Evolutionary conservation across 2,888 invertebrate genomes (phyloP).

Genomic region (Helicoverpa assulta): DNA sequence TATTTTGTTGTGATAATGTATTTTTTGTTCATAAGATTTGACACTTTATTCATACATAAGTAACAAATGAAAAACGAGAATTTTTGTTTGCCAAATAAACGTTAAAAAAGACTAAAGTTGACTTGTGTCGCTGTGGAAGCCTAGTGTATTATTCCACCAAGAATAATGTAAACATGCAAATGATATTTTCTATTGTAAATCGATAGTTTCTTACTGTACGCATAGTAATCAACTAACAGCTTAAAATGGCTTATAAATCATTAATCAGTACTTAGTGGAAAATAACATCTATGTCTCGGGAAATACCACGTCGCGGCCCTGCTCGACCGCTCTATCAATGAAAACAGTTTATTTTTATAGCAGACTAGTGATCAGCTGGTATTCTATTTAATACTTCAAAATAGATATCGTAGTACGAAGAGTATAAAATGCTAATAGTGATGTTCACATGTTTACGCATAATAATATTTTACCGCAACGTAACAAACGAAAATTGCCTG

Average conservation of each 20-base stretch:
- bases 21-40: too few relatives aligned
- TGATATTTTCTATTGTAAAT: slow-evolving; percentile 3
- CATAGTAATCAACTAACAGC: slow-evolving; percentile 3
- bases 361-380: slow-evolving; percentile 33
- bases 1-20: too few relatives aligned
- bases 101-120: too few relatives aligned
- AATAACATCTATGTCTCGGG: slow-evolving; percentile 27
- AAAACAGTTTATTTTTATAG: slow-evolving; percentile 41
- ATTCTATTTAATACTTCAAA: slow-evolving; percentile 15
- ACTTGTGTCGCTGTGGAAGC: background rate
- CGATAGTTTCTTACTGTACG: background rate
- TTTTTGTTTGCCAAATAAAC: too few relatives aligned
- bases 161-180: background rate
- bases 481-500: too few relatives aligned
- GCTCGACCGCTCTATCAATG: slow-evolving; percentile 39
- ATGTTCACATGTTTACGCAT: background rate
- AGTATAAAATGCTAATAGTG: background rate
- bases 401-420: slow-evolving; percentile 15
- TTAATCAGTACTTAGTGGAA: slow-evolving; percentile 21
- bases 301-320: slow-evolving; percentile 16
- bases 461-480: too few relatives aligned
- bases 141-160: background rate
- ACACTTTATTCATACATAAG: too few relatives aligned
- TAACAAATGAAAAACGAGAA: too few relatives aligned
- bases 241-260: slow-evolving; percentile 11